Evolutionary conservation across 2,888 invertebrate genomes (phyloP).

Genomic region (Lacanobia wlatinum): DNA sequence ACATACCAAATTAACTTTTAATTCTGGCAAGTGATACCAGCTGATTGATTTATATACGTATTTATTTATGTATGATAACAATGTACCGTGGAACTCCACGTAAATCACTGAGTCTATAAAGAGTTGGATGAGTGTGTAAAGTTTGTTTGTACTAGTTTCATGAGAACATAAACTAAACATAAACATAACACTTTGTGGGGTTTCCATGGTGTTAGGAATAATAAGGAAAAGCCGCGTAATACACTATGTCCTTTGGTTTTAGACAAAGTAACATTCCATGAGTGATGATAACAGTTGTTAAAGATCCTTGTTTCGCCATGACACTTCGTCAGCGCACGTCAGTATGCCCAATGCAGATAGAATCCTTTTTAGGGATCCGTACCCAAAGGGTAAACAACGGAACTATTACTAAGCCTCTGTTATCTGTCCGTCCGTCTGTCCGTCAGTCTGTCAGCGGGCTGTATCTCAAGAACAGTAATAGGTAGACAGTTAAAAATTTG

Average conservation of each 20-base stretch:
- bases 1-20: slow-evolving; percentile 18
- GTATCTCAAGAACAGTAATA: no score
- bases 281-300: neutral
- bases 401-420: no score
- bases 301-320: no score
- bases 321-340: neutral
- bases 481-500: no score
- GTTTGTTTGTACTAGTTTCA: slow-evolving; percentile 28
- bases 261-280: neutral
- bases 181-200: neutral
- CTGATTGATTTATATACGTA: slow-evolving; percentile 59
- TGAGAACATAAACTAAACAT: slow-evolving; percentile 14
- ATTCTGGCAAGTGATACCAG: slow-evolving; percentile 41
- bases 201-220: neutral
- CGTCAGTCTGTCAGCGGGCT: no score
- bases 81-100: slow-evolving; percentile 7
- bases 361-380: no score
- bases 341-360: no score
- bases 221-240: neutral
- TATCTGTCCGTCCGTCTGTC: no score
- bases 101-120: slow-evolving; percentile 64
- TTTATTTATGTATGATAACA: slow-evolving; percentile 45
- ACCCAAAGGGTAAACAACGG: no score
- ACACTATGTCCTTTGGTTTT: neutral
- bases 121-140: slow-evolving; percentile 41